Base-by-base conservation (phyloP, 1,140 invertebrate genomes). In the Cydia pomonella region DNA sequence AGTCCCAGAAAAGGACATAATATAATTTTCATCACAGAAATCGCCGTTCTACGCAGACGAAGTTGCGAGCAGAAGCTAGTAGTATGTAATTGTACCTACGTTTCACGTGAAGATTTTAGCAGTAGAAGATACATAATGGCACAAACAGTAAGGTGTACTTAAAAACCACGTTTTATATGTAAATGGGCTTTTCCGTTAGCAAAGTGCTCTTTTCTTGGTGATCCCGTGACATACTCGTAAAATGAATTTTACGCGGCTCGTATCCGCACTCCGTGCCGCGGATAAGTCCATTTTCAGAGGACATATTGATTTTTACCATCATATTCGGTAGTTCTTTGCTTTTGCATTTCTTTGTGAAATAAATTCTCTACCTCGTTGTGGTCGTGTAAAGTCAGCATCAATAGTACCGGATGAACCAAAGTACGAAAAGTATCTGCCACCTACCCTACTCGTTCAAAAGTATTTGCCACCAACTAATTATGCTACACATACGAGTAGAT, bases 191-290 rank as follows among this genome's bases (percentile, higher is more conserved):
- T 83, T 80, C 77, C 77, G 77, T 77, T 79, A 79, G 77, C 79
- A 83, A 84, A 83, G 79, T 84, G 82, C 79, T 82, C 69, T 76
- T 82, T 80, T 79, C 72, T 79, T 75, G 75, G 81, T 85, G 80
- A 85, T 83, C 78, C 76, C 77, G 72, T 77, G 79, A 84, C 81
- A 81, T 76, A 73, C 80, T 84, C 82, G 80, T 78, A 82, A 81
- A 85, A 86, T 81, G 78, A 81, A 82, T 84, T 82, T 86, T 76
- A 85, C 76, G 78, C 79, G 76, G 76, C 76, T 78, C 80, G 73
- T 50, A 76, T 80, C 76, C 77, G 75, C 76, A 78, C 76, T 79
- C 75, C 80, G 76, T 72, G 47, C 44, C 73, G 16, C 33, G 75
- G 72, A 75, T 74, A 69, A 66, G 73, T 64, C 62, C 59, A 62